A percentile compares a stretch with the other conserved stretches of the same genome.
These are phyloP conservation scores for Valencia hispanica DNA, from an alignment of 2,797 vertebrate genomes.

Conservation along the genomic window DNA sequence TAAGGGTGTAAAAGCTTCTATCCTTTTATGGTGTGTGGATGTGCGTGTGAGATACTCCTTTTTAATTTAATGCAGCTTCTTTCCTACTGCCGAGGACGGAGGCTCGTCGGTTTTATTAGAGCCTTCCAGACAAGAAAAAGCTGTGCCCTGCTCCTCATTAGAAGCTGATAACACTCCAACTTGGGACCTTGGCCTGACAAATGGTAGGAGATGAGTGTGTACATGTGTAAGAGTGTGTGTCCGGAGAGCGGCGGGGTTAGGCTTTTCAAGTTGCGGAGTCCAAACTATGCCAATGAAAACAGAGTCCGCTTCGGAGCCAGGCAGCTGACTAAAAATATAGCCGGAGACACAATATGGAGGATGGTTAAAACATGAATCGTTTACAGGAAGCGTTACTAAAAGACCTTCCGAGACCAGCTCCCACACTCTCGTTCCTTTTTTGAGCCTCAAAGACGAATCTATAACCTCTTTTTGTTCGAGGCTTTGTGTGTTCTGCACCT, in stretches of 20 bases:
- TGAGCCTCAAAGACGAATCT: constrained; percentile 21
- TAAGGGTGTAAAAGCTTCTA: constrained; percentile 28
- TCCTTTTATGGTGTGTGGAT: constrained; percentile 33
- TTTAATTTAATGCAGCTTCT: constrained; percentile 42
- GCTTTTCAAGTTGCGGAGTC: constrained; percentile 77
- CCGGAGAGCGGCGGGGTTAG: constrained; percentile 56
- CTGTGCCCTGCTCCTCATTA: constrained; percentile 79
- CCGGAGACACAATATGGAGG: constrained; percentile 77
- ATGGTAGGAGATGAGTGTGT: constrained; percentile 59
- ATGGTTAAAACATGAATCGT: constrained; percentile 62
- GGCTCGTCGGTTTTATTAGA: constrained; percentile 75
- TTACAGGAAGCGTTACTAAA: constrained; percentile 55
- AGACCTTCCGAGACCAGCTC: constrained; percentile 39
- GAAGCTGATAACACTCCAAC: constrained; percentile 66
- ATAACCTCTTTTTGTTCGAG: constrained; percentile 4
- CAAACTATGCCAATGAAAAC: constrained; percentile 80
- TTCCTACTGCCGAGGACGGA: constrained; percentile 51
- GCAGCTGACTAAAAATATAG: constrained; percentile 79
- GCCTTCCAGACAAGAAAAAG: constrained; percentile 75
- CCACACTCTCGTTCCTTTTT: constrained; percentile 14
- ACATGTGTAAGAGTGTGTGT: constrained; percentile 24
- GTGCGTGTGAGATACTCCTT: constrained; percentile 35
- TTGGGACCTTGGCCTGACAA: constrained; percentile 73
- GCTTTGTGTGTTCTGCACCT: neutral
- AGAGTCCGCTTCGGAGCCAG: constrained; percentile 71